Evolutionary conservation across 2,113 vertebrate species (phyloP), one percentile per base, ranked within the genome.

Genomic region (Corythaixoides concolor): DNA sequence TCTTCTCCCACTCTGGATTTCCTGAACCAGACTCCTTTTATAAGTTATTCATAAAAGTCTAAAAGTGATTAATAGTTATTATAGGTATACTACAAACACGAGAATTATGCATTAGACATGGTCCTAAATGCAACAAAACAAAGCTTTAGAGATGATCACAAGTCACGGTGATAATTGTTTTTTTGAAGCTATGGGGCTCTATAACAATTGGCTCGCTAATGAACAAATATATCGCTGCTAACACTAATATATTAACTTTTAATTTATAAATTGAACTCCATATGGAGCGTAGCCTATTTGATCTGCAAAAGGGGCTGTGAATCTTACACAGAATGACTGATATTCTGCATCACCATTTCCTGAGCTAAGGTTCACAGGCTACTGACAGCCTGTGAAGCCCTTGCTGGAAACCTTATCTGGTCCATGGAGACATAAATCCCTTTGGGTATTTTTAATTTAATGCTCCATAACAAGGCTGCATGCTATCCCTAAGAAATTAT

Each of bases 231-330:
- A 95, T 95, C 91, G 74, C 60, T 81, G 76, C 52, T 93, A 96
- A 89, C 56, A 70, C 35, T 86, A 90, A 93, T 60, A 68, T 75
- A 96, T 93, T 92, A 92, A 94, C 79, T 60, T 88, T 89, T 92
- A 95, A 93, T 95, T 96, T 94, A 78, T 86, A 95, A 96, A 93
- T 93, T 88, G 92, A 95, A 74, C 24, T 78, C 83, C 1, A 1
- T 32, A 75, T 88, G 89, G 88, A 94, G 20, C 11, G 27, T 45
- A 72, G 94, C 92, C 88, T 92, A 90, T 81, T 75, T 92, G 90
- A 95, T 95, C 86, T 90, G 79, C 69, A 90, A 92, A 93, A 84
- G 73, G 63, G 49, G 79, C 83, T 78, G 89, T 95, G 96, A 94
- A 66, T 89, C 56, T 94, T 70, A 47, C 26, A 43, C 53, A 43